Evolutionary conservation across 1,140 invertebrate genomes (phyloP).

Genomic region (Maconellicoccus hirsutus): DNA sequence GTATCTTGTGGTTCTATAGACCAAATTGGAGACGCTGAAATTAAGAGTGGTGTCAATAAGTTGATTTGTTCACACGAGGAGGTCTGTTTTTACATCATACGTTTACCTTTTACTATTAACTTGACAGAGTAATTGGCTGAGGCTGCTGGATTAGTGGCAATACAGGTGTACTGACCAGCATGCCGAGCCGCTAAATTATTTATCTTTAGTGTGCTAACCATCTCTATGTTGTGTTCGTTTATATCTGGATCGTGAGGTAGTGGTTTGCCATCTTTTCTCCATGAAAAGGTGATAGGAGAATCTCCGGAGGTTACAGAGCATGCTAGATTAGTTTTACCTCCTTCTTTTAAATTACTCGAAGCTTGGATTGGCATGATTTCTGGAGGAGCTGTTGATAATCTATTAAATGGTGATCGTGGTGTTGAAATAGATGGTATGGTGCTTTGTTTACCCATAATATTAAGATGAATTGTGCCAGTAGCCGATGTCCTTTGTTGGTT

Average conservation of each 20-base stretch:
- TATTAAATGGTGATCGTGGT: too few species aligned
- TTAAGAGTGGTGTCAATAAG: too few species aligned
- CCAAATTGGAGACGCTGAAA: conserved; percentile 47
- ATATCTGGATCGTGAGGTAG: conserved; percentile 56
- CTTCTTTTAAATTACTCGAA: conserved; percentile 70
- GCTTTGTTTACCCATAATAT: conserved; percentile 59
- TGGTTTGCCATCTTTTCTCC: conserved; percentile 69
- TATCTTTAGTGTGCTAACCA: conserved; percentile 66
- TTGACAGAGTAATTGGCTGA: conserved; percentile 71
- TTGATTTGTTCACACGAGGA: too few species aligned
- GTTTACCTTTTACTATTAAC: conserved; percentile 67
- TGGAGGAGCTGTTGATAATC: conserved; percentile 49
- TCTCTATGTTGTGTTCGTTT: conserved; percentile 50
- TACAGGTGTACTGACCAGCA: conserved; percentile 80
- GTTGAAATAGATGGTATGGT: too few species aligned
- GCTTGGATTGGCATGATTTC: conserved; percentile 72
- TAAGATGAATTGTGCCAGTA: conserved; percentile 52
- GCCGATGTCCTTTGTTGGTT: conserved; percentile 64
- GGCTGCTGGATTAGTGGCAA: conserved; percentile 70
- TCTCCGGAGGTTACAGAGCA: conserved; percentile 83
- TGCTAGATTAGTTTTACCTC: conserved; percentile 71
- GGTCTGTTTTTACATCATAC: too few species aligned
- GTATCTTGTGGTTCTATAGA: conserved; percentile 41
- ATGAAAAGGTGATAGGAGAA: conserved; percentile 73
- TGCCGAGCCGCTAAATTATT: conserved; percentile 62